Base-by-base conservation (phyloP, 37 sponge, comb jelly and placozoan genomes). In the Ianthella basta region DNA sequence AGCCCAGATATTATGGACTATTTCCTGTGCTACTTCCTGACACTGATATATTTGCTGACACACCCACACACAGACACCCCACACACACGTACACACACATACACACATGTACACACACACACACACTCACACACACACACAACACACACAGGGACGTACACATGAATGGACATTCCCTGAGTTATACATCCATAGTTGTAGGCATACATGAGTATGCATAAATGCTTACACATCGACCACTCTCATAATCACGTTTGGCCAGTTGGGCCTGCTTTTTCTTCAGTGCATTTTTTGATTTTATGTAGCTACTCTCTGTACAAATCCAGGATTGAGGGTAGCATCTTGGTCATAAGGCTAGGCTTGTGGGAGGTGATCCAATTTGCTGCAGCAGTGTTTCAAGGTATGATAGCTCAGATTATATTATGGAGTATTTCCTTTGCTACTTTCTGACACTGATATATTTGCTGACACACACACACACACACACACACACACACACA, bases 41-140 rank as follows among this genome's bases (percentile, higher is more conserved):
- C 66, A 21, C 66, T 20, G 29, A 64, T 30, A 64, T 30, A 64
- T 30, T 29, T 30, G 27, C 66, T 29, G 29, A 64, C 66, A 64
- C 20, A 64, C 66, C 23, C 66, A 64, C 66, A 64, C 66, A 64
- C 66, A 64, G 29, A 64, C 66, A 64, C 66, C 23, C 66, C n/a
- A 60, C 82, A 82, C 82, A 82, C 82, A 82, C 61, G 27, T 37
- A 82, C 82, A 82, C 82, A 59, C 64, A 82, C 82, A 82, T 61
- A 59, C 81, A 34, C 60, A 56, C 81, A 34, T 61, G 32, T 61
- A 56, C 35, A 6, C 81, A 34, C 81, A 59, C 81, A 6, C 61
- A 34, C 61, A 23, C 81, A 59, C 81, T 36, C 81, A 33, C 81
- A 6, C 61, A 34, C 81, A 6, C n/a, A 60, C 1, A 60, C 2